A percentile compares a stretch with the other conserved stretches of the same genome.
phyloP scores from a whole-genome alignment of 2,113 vertebrate genomes.

The Eupsittula cactorum region DNA sequence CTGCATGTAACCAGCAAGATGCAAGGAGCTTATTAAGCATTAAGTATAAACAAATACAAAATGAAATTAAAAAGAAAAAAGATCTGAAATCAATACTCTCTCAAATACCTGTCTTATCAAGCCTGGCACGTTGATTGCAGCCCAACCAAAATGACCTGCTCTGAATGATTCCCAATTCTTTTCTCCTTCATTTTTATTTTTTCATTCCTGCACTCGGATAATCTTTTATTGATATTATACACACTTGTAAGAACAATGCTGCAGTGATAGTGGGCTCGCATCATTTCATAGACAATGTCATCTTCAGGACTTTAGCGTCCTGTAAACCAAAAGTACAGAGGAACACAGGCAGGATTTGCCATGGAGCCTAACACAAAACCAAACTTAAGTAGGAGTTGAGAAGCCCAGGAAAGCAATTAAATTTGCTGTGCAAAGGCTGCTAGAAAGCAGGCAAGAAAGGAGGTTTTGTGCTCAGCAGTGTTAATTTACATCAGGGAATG shows the following conservation, averaged over 20 bases:
- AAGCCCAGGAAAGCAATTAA: not conserved
- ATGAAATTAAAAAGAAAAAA: slow-evolving; percentile 40
- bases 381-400: not conserved
- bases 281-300: slow-evolving; percentile 41
- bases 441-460: not conserved
- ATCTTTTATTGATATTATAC: slow-evolving; percentile 46
- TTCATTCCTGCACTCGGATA: not conserved
- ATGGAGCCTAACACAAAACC: not conserved
- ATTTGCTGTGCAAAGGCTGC: not conserved
- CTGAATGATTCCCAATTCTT: slow-evolving; percentile 28
- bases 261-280: not conserved
- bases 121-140: slow-evolving; percentile 32
- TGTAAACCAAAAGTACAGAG: not conserved
- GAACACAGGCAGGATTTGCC: not conserved
- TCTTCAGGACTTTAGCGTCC: not conserved
- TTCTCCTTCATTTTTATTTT: slow-evolving; percentile 45
- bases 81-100: slow-evolving; percentile 33
- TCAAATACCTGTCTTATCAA: slow-evolving; percentile 42
- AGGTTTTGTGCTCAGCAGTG: not conserved
- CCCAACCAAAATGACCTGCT: slow-evolving; percentile 1
- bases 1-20: not conserved
- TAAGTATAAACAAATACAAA: slow-evolving; percentile 26
- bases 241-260: not conserved
- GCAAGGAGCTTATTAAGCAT: not conserved
- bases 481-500: not conserved